phyloP scores from a whole-genome alignment of 1,140 invertebrate species.

The Lepidurus couesii region DNA sequence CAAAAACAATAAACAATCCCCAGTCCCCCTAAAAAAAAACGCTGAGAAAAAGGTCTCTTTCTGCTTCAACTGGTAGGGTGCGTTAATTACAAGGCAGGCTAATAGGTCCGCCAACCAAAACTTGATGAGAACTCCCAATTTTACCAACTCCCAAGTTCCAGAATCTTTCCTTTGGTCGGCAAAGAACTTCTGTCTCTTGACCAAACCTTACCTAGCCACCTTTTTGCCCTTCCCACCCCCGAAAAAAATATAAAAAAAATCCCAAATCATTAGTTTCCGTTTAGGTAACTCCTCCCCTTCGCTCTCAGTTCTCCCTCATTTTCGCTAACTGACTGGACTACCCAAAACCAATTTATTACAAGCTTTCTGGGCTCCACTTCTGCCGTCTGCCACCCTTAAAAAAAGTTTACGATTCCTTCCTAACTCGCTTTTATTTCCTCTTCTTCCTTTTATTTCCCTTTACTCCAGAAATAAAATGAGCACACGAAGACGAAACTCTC shows the following conservation, averaged over 20 bases:
- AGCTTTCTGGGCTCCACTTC: not conserved
- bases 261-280: not conserved
- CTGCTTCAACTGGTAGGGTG: not conserved
- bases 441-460: not conserved
- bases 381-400: not conserved
- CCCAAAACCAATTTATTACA: not conserved
- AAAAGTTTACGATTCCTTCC: not conserved
- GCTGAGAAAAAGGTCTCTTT: too few species aligned
- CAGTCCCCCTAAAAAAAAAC: not conserved
- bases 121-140: constrained; percentile 9
- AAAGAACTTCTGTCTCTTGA: not conserved
- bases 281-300: constrained; percentile 6
- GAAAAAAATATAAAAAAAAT: not conserved
- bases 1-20: not conserved
- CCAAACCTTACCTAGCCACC: not conserved
- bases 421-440: not conserved
- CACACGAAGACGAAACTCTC: not conserved
- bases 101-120: constrained; percentile 13
- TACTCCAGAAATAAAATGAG: not conserved
- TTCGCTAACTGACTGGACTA: constrained; percentile 11
- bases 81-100: constrained; percentile 19
- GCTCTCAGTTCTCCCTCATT: not conserved
- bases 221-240: not conserved
- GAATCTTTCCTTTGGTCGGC: not conserved
- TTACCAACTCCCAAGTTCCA: not conserved